Evolutionary conservation across 2,113 vertebrate genomes (phyloP).

Genomic region (Agapornis roseicollis): DNA sequence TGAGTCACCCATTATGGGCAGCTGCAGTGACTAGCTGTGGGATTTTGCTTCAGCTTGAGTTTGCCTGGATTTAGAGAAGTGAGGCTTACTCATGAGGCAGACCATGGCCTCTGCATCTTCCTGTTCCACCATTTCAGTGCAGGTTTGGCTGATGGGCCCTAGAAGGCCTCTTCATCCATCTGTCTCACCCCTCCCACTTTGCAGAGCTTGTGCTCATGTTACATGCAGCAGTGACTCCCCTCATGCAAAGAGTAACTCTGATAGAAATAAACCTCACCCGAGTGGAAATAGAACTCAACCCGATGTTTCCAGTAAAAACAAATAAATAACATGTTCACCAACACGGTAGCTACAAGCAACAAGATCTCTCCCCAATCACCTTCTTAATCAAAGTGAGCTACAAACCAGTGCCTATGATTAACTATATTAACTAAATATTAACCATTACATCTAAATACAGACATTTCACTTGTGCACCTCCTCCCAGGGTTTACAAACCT

Average conservation of each 20-base stretch:
- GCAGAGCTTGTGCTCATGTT: neutral
- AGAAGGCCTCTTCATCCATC: neutral
- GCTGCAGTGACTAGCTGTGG: neutral
- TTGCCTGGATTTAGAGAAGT: neutral
- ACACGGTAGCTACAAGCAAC: neutral
- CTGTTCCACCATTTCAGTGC: neutral
- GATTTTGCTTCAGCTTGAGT: neutral
- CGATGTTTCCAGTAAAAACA: neutral
- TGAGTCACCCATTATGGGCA: neutral
- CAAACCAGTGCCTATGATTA: neutral
- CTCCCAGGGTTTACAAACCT: neutral
- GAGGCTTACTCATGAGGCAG: neutral
- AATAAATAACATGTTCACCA: neutral
- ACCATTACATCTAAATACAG: neutral
- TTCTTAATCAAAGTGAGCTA: neutral
- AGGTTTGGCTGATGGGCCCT: neutral
- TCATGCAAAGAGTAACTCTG: neutral
- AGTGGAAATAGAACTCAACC: neutral
- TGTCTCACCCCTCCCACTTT: neutral
- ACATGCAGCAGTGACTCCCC: neutral
- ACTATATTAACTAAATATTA: neutral
- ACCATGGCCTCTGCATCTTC: neutral
- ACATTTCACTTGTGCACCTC: neutral
- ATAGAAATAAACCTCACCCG: neutral
- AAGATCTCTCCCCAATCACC: neutral